Evolutionary conservation across 2,888 invertebrate genomes (phyloP), one percentile per base, ranked within the genome.

Genomic region (Alcis repandata): DNA sequence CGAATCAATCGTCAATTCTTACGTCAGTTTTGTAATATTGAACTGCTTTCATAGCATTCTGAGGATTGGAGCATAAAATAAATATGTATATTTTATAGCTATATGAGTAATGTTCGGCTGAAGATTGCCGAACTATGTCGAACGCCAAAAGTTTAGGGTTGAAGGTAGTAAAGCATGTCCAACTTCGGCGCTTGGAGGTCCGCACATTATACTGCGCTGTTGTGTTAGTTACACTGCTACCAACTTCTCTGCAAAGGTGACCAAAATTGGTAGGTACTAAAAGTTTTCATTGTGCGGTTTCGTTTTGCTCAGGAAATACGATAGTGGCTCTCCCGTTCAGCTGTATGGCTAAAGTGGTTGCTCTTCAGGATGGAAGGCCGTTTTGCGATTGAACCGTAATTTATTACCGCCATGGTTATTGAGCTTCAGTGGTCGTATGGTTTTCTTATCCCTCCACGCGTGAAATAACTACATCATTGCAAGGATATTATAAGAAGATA

Each of bases 71-170:
- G 36, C 1, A 36, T 36, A 8, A 7, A 36, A 27, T 27, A 27
- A 6, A 6, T 13, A 10, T 1, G 11, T 38, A n/a, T 15, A n/a
- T 38, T 20, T 46, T n/a, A 46, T 13, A 46, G 6, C n/a, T 22
- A 22, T 46, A 53, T 13, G 17, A 33, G n/a, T 10, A 17, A 43
- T 54, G 54, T 41, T 54, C 6, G 7, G 20, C 13, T 33, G 27
- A 36, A 53, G 38, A 60, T 36, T 60, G 15, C 17, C 17, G 17
- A 60, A 60, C 22, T 43, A 52, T 51, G 33, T 36, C 19, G 2
- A 33, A 56, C 53, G 38, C 15, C 17, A 49, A 38, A 60, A 53
- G 45, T 60, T 60, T 53, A 36, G 60, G 60, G 60, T 53, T 52
- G 7, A 43, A 43, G 32, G 38, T 4, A 38, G 53, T 53, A 36